phyloP scores from a whole-genome alignment of 2,113 vertebrate species.

The Salvator merianae region DNA sequence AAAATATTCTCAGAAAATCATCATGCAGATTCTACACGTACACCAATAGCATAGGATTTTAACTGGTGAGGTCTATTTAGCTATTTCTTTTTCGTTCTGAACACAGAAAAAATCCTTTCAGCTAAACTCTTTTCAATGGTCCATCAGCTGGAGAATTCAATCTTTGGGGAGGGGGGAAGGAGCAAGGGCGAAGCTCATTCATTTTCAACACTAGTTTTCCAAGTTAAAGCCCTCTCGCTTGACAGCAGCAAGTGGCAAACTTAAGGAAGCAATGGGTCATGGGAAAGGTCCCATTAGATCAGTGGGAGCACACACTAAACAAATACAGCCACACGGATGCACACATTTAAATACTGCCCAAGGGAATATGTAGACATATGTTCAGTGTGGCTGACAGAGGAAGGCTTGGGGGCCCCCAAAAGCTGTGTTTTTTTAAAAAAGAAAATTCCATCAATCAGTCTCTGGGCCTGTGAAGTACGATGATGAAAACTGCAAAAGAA shows the following conservation, averaged over 20 bases:
- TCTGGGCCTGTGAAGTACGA: constrained; percentile 64
- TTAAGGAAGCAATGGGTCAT: constrained; percentile 78
- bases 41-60: constrained; percentile 51
- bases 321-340: constrained; percentile 78
- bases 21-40: constrained; percentile 54
- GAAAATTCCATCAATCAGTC: constrained; percentile 74
- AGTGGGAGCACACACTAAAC: constrained; percentile 78
- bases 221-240: constrained; percentile 69
- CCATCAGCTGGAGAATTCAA: constrained; percentile 61
- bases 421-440: constrained; percentile 55
- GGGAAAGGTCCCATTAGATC: constrained; percentile 80
- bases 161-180: neutral
- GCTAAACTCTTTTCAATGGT: constrained; percentile 61
- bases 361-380: constrained; percentile 76
- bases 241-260: constrained; percentile 78
- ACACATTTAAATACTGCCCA: constrained; percentile 73
- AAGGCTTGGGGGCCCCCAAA: constrained; percentile 64
- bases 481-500: constrained; percentile 69
- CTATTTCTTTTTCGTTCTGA: constrained; percentile 52
- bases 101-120: constrained; percentile 52
- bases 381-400: constrained; percentile 66
- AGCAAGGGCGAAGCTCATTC: constrained; percentile 51
- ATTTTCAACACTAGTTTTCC: constrained; percentile 61
- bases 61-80: constrained; percentile 74
- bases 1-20: constrained; percentile 39